These are phyloP conservation scores for Periphyllus acericola DNA, from an alignment of 2,888 invertebrate species.

Conservation along the genomic window DNA sequence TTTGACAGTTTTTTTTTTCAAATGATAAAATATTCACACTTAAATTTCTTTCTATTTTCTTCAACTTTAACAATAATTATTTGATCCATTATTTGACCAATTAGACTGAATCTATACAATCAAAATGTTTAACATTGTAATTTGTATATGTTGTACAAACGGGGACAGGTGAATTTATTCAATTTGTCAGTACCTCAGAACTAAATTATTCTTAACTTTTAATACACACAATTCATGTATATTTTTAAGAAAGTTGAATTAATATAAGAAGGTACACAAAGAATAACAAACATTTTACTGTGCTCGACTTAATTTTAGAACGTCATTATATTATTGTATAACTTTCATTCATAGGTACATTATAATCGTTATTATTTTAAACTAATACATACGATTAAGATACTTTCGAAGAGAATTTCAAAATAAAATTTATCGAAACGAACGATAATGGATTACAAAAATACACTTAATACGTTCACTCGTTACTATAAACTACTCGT, in stretches of 20 bases:
- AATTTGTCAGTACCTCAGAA: neutral
- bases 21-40: neutral
- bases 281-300: constrained; percentile 27
- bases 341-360: constrained; percentile 11
- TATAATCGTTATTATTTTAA: constrained; percentile 27
- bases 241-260: constrained; percentile 2
- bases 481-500: constrained; percentile 57
- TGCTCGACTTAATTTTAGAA: constrained; percentile 45
- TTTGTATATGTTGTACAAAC: neutral
- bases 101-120: neutral
- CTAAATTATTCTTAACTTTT: constrained; percentile 1
- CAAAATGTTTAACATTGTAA: constrained; percentile 8
- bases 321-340: constrained; percentile 34
- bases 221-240: neutral
- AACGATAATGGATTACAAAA: constrained; percentile 45
- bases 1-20: neutral
- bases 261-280: constrained; percentile 24
- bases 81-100: neutral
- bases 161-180: neutral
- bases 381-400: constrained; percentile 28
- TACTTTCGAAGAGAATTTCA: constrained; percentile 15
- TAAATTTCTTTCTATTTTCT: neutral
- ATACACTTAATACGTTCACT: constrained; percentile 51
- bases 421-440: constrained; percentile 28
- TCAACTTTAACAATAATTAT: neutral